Evolutionary conservation across 53 echinoderm and acorn worm species (phyloP), one percentile per base, ranked within the genome.

Genomic region (Mesocentrotus franciscanus): DNA sequence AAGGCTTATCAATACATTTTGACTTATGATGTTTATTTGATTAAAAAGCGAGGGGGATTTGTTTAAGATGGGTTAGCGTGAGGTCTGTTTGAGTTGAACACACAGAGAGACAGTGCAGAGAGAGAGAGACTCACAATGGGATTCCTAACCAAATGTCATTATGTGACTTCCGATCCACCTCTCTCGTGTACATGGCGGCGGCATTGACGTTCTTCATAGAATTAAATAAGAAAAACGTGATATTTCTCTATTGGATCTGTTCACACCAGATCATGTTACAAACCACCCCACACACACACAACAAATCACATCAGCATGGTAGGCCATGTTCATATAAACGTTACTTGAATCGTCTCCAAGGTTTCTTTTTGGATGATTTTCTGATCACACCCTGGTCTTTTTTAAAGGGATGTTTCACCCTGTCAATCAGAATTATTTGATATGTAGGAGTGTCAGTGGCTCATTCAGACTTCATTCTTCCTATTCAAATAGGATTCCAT

Each of bases 281-380:
- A n/a, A 58, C 91, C 91, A 90, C 90, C 90, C 90, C 90, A 90
- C 90, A 85, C 85, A 85, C 85, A 10, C 85, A 24, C 85, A 75
- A 30, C 56, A 85, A 85, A 85, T 85, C 24, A 85, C 85, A 85
- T 85, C 85, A 87, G 87, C 34, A 87, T 87, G 57, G 33, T 87
- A 4, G 85, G 85, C 85, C 18, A 22, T 18, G 85, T 85, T 56
- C 56, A 26, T n/a, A 35, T 85, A 87, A 87, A 87, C 87, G 57
- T 57, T 87, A 27, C 87, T 87, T 87, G 87, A 87, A 87, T 87
- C 87, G 58, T 87, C 58, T 87, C 87, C 58, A 87, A 58, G 26
- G 29, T 58, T 56, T 87, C 10, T 14, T 59, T 56, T 10, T 84
- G 87, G 57, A 87, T 58, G 9, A 58, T 26, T 57, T 22, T 12